Base-by-base conservation (phyloP, 1,140 invertebrate genomes). In the Lasioglossum albipes region DNA sequence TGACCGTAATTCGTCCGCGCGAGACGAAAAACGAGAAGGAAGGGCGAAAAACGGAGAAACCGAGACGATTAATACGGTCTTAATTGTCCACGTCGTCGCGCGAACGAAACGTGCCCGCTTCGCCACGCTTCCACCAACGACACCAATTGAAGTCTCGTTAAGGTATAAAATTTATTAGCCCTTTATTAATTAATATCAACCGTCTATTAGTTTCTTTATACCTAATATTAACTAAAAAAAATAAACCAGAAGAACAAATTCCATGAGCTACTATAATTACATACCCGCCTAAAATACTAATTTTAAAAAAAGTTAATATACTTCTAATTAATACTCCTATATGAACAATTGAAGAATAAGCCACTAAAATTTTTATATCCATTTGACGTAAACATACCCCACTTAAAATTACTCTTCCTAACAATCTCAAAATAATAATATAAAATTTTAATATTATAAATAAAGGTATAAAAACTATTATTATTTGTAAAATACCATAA, bases 401-500 rank as follows among this genome's bases (percentile, higher is more conserved):
- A 10, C 59, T 61, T 1, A 61, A 10, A 10, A 61, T 10, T 10
- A 61, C 9, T 7, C n/a, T 10, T 0, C 59, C 59, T 27, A 61
- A 3, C 12, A 61, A 3, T 2, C 59, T 61, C 12, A 59, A 7
- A 6, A n/a, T 18, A 0, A 59, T n/a, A 5, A n/a, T 1, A 59
- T 22, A n/a, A 59, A 59, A 59, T 59, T n/a, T n/a, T n/a, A 59
- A 7, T 0, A 2, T 36, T 36, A 36, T 36, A 22, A 59, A 59
- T 59, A n/a, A 7, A n/a, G 0, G 6, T 1, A n/a, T n/a, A 59
- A 59, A 22, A n/a, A 59, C 22, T 7, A 59, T n/a, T n/a, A n/a
- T n/a, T 7, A 59, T n/a, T 0, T 9, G 57, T 7, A 59, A 7
- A 4, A 59, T 22, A 0, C 95, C 95, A 94, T 95, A 95, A 7